Conservation (phyloP, 1,140 invertebrate species). For the Melipona quadrifasciata region DNA sequence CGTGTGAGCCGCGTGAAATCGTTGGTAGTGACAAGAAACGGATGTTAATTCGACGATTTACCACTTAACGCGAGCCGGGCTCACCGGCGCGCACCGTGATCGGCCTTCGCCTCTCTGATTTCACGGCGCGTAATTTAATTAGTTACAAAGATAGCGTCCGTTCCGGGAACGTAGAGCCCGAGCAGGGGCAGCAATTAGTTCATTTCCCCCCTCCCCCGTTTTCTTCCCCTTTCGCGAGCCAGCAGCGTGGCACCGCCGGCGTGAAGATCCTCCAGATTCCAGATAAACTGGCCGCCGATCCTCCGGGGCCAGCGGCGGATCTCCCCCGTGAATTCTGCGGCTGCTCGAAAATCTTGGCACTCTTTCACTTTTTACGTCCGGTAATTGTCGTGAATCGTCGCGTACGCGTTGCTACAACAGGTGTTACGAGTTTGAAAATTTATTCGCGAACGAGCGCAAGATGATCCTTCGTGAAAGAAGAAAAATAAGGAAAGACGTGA, state of each 20-base stretch:
- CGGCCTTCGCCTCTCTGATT: conserved; percentile 50
- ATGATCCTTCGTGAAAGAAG: too few relatives aligned
- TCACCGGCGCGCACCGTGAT: background rate
- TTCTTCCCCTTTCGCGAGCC: background rate
- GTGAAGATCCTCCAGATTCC: conserved; percentile 55
- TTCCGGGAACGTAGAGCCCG: conserved; percentile 45
- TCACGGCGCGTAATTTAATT: conserved; percentile 65
- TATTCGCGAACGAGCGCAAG: too few relatives aligned
- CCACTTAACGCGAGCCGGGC: conserved; percentile 21
- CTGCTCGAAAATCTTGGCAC: background rate
- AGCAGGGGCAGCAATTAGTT: conserved; percentile 53
- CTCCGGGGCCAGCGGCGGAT: background rate
- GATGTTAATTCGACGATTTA: conserved; percentile 58
- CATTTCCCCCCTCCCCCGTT: conserved; percentile 34
- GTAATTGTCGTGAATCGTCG: too few relatives aligned
- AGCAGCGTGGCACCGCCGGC: conserved; percentile 40
- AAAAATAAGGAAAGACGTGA: too few relatives aligned
- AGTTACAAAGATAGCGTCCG: conserved; percentile 53
- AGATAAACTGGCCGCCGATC: conserved; percentile 42
- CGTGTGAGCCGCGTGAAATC: conserved; percentile 26
- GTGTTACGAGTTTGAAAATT: too few relatives aligned
- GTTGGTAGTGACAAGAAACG: conserved; percentile 32
- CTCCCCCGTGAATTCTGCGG: background rate
- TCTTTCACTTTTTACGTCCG: too few relatives aligned
- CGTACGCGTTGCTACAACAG: too few relatives aligned